Base-by-base conservation (phyloP, 2,113 vertebrate species). In the Nansenia antarctica region DNA sequence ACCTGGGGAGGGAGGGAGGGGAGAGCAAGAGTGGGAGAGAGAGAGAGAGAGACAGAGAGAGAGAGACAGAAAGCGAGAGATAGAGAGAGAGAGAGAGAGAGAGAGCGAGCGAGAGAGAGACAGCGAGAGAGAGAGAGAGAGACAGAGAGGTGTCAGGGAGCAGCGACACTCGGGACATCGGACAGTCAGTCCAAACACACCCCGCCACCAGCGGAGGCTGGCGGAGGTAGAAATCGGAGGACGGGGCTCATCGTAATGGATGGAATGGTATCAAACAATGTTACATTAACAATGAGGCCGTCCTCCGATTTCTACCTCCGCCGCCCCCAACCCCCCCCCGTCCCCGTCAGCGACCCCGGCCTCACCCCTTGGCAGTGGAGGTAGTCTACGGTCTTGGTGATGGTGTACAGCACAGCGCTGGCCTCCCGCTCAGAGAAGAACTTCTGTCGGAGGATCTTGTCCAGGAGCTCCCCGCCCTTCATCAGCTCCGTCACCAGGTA, bases 341-440 rank as follows among this genome's bases (percentile, higher is more conserved):
- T n/a, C n/a, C n/a, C n/a, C n/a, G n/a, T n/a, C n/a, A n/a, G n/a
- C n/a, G n/a, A n/a, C n/a, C n/a, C n/a, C n/a, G 54, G 57, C 60
- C 87, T 94, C 88, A 99, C 96, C 84, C 96, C 97, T 92, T 99
- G 96, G 90, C 95, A 96, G 90, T 98, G 96, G 91, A 99, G 94
- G 89, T 98, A 99, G 85, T 98, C 96, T 75, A 97, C 95, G 4
- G 97, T 97, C 90, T 98, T 97, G 26, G 95, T 87, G 80, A 99
- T 96, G 53, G 96, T 95, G 90, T 93, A 98, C 1, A 99, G 88
- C 6, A 98, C 95, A 57, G 95, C 95, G 1, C 96, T 96, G 75
- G 97, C 97, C 83, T 99, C 96, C 15, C 94, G 86, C 83, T 99
- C 98, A 0, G 96, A 98, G 88, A 99, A 99, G 80, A 94, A 97